These are phyloP conservation scores for Acrocephalus scirpaceus DNA, from an alignment of 2,797 vertebrate species.

Conservation along the genomic window DNA sequence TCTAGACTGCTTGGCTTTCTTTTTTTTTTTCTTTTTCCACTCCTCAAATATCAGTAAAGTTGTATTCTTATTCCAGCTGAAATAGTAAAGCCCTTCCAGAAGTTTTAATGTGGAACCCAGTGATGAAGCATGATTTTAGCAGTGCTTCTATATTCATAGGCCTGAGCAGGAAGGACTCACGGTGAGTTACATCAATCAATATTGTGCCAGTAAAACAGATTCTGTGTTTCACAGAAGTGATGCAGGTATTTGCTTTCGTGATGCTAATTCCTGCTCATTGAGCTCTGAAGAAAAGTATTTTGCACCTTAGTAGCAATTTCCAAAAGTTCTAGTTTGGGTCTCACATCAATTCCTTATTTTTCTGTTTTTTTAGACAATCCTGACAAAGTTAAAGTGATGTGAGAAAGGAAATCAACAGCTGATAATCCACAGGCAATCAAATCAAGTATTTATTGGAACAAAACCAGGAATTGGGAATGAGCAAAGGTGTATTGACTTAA, in stretches of 20 bases:
- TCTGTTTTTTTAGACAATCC: background rate
- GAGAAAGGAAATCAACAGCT: background rate
- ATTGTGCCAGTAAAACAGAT: background rate
- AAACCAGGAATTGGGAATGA: background rate
- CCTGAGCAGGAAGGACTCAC: background rate
- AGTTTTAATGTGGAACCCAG: background rate
- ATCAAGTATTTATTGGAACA: background rate
- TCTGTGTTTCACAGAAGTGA: background rate
- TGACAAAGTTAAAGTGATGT: background rate
- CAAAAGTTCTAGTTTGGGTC: background rate
- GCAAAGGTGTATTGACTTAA: background rate
- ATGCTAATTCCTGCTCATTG: background rate
- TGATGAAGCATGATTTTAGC: background rate
- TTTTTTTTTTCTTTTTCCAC: fast-evolving
- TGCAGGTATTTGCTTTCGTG: background rate
- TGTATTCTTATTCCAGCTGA: background rate
- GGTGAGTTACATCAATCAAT: background rate
- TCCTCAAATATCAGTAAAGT: background rate
- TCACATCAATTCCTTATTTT: background rate
- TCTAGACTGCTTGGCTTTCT: background rate
- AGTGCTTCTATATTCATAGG: background rate
- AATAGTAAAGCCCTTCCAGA: background rate
- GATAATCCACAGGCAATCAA: background rate
- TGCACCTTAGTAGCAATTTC: background rate
- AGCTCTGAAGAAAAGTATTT: background rate